Percentiles rank a stretch among this genome's conserved stretches.
Conservation (phyloP, 2,888 invertebrate species). For the Branchinecta sandiegonensis region DNA sequence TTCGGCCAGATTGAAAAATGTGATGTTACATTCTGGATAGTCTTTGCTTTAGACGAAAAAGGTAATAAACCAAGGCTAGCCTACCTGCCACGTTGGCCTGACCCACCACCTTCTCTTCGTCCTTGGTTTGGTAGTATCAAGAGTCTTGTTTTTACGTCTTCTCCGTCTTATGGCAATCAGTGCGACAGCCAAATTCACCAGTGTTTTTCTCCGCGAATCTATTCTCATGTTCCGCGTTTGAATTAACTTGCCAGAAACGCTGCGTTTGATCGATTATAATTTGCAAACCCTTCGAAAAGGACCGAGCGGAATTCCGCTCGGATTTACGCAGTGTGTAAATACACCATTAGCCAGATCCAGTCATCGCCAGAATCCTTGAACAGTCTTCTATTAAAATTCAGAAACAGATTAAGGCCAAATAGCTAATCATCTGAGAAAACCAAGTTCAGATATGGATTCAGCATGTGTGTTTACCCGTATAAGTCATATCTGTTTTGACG, state of each 20-base stretch:
- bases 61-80: background rate
- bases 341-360: background rate
- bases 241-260: background rate
- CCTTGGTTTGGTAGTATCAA: constrained; percentile 7
- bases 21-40: background rate
- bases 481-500: no score
- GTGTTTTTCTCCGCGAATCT: background rate
- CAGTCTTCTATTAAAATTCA: no score
- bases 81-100: constrained; percentile 1
- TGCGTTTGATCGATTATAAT: no score
- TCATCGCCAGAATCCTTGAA: no score
- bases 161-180: background rate
- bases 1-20: background rate
- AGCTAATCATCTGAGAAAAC: no score
- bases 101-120: constrained; percentile 9
- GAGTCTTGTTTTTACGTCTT: background rate
- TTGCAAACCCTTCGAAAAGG: constrained; percentile 3
- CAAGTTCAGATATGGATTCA: no score
- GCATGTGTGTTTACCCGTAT: no score
- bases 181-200: background rate
- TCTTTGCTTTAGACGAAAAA: background rate
- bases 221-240: background rate
- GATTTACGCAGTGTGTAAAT: constrained; percentile 7
- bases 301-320: constrained; percentile 9
- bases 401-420: no score